phyloP scores from a whole-genome alignment of 2,888 invertebrate genomes.

The Charanyca ferruginea region DNA sequence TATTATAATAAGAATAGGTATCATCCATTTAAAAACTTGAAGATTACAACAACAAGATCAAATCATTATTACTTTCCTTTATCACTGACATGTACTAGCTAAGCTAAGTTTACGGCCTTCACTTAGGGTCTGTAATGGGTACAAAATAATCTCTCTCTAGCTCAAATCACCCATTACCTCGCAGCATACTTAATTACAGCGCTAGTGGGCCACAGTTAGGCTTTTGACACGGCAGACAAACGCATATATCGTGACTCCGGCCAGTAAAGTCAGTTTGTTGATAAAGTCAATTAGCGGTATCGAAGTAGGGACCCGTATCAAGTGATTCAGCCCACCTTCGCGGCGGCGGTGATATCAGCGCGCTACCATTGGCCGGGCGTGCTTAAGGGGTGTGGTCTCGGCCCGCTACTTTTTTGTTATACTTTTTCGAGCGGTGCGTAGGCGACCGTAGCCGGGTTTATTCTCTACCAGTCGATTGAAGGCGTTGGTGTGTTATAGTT shows the following conservation, averaged over 20 bases:
- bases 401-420: slow-evolving; percentile 86
- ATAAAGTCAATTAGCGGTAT: slow-evolving; percentile 91
- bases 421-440: slow-evolving; percentile 84
- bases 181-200: slow-evolving; percentile 86
- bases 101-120: slow-evolving; percentile 48
- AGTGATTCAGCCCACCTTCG: slow-evolving; percentile 88
- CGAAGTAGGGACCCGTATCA: slow-evolving; percentile 89
- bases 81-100: slow-evolving; percentile 23
- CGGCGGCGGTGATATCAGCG: slow-evolving; percentile 77
- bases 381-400: slow-evolving; percentile 85
- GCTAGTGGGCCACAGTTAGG: slow-evolving; percentile 87
- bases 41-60: not conserved
- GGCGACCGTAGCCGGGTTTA: slow-evolving; percentile 85
- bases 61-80: slow-evolving; percentile 21
- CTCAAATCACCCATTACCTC: slow-evolving; percentile 85
- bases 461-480: slow-evolving; percentile 89
- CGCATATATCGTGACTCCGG: slow-evolving; percentile 90
- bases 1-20: slow-evolving; percentile 8
- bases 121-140: slow-evolving; percentile 52
- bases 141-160: slow-evolving; percentile 66
- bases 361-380: slow-evolving; percentile 83
- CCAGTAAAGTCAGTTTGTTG: slow-evolving; percentile 91
- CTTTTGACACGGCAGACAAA: slow-evolving; percentile 90
- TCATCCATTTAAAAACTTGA: not conserved
- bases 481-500: slow-evolving; percentile 90